A percentile compares a stretch with the other conserved stretches of the same genome.
Conservation (phyloP, 2,797 vertebrate species). For the Rallus crepitans region DNA sequence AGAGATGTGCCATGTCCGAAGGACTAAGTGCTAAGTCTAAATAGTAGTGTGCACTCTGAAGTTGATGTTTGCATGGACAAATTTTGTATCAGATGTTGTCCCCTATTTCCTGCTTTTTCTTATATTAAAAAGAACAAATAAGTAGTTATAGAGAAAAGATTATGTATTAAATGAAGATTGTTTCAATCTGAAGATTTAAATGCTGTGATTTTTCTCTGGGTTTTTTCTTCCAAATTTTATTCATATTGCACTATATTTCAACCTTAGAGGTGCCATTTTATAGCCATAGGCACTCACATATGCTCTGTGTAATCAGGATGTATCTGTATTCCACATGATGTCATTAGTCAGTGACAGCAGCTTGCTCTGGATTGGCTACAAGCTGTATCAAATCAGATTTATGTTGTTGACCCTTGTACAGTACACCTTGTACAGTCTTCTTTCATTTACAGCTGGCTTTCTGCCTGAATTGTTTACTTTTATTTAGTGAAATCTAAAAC, state of each 20-base stretch:
- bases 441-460: conserved; percentile 17
- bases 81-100: neutral
- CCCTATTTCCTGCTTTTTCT: neutral
- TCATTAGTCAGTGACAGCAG: neutral
- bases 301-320: accelerated
- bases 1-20: accelerated
- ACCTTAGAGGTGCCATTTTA: neutral
- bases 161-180: neutral
- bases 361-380: neutral
- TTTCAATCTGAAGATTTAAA: neutral
- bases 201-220: neutral
- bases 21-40: neutral
- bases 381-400: neutral
- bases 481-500: neutral
- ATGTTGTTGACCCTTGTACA: neutral
- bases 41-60: neutral
- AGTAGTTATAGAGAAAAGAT: neutral
- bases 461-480: neutral
- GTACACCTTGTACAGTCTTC: neutral
- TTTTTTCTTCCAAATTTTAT: neutral
- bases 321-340: accelerated
- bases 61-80: neutral
- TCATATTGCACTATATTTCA: neutral
- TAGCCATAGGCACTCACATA: neutral
- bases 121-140: neutral